phyloP scores from a whole-genome alignment of 1,140 invertebrate genomes.

The Samia ricini region DNA sequence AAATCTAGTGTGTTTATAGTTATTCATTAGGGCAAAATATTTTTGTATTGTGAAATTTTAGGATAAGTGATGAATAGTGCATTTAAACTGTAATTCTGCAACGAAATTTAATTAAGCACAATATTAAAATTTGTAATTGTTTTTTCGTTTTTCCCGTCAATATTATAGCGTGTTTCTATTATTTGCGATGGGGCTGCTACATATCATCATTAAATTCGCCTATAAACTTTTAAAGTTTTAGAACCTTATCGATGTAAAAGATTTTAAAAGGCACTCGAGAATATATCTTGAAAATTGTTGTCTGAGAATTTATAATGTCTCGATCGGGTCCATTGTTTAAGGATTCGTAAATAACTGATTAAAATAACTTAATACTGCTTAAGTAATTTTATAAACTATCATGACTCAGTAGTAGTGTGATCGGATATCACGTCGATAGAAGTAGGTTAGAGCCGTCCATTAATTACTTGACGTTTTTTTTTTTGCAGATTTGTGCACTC shows the following conservation, averaged over 20 bases:
- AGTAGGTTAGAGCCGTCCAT: no score
- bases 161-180: neutral
- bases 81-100: slow-evolving; percentile 57
- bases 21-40: slow-evolving; percentile 66
- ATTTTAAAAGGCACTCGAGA: neutral
- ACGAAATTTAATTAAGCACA: slow-evolving; percentile 47
- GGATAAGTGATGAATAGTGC: slow-evolving; percentile 57
- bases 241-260: neutral
- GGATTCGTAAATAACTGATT: no score
- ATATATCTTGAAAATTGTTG: no score
- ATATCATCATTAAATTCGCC: neutral
- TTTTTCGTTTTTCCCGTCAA: neutral
- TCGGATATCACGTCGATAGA: no score
- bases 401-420: no score
- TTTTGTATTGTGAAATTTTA: slow-evolving; percentile 69
- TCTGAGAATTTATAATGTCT: no score
- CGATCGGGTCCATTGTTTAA: no score
- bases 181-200: neutral
- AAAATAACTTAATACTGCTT: no score
- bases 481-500: no score
- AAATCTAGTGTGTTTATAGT: slow-evolving; percentile 57
- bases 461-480: no score
- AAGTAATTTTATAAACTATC: no score
- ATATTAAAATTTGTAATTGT: slow-evolving; percentile 5
- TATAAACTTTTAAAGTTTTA: neutral